phyloP scores from a whole-genome alignment of 2,797 vertebrate genomes.

The Takifugu rubripes region DNA sequence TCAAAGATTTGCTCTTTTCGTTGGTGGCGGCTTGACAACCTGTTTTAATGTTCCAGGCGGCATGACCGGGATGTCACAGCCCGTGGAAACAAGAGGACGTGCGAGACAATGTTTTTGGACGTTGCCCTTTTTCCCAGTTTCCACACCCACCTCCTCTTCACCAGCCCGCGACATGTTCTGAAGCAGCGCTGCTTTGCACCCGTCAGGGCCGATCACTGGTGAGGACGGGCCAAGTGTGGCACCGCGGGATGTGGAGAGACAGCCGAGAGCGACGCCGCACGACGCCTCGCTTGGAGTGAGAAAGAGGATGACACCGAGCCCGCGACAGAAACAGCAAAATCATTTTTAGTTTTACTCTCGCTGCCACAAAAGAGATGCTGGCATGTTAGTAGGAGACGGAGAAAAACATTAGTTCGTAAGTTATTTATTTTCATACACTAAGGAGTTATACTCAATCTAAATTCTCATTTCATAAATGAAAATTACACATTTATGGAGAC shows the following conservation, averaged over 20 bases:
- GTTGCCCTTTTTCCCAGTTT: conserved; percentile 77
- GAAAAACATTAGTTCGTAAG: conserved; percentile 46
- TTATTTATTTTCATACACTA: conserved; percentile 62
- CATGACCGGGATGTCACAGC: conserved; percentile 56
- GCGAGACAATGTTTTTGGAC: conserved; percentile 62
- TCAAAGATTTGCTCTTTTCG: conserved; percentile 61
- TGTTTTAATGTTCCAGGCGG: conserved; percentile 53
- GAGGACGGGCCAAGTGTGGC: conserved; percentile 50
- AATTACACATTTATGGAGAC: conserved; percentile 38
- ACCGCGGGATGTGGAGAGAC: conserved; percentile 56
- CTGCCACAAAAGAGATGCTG: background rate
- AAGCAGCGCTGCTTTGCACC: conserved; percentile 71
- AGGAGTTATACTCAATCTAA: conserved; percentile 47
- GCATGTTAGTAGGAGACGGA: conserved; percentile 9
- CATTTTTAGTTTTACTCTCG: background rate
- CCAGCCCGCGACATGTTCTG: conserved; percentile 76
- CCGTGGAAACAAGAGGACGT: conserved; percentile 41
- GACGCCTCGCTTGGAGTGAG: conserved; percentile 22
- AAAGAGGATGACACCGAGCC: conserved; percentile 38
- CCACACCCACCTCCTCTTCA: conserved; percentile 81
- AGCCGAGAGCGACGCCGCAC: conserved; percentile 40
- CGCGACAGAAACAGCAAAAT: conserved; percentile 26
- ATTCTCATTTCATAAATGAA: conserved; percentile 33
- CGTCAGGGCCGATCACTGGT: conserved; percentile 57
- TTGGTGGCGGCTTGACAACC: conserved; percentile 70